Evolutionary conservation across 2,113 vertebrate species (phyloP), one percentile per base, ranked within the genome.

Genomic region (Rhinopomastus cyanomelas): DNA sequence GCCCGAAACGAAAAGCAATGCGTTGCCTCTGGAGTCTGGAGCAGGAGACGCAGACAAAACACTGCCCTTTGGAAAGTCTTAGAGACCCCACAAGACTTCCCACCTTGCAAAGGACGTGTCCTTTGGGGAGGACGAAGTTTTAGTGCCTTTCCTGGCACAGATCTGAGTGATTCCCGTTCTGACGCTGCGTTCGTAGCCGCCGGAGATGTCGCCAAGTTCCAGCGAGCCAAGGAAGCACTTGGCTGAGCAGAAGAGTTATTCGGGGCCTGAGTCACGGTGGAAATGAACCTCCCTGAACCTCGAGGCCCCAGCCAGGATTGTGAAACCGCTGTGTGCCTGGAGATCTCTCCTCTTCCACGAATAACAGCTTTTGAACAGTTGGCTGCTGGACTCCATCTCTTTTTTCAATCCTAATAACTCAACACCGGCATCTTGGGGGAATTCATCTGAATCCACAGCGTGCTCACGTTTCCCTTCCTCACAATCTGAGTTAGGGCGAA

Each of bases 381-480:
- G 83, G 59, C 81, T 93, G 82, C 79, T 73, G 77, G 86, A 90
- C 93, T 94, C 42, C 52, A 36, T 94, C 44, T 86, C 89, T 87
- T 87, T 49, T 48, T 78, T n/a, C n/a, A n/a, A n/a, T 87, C 74
- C 62, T 86, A 32, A 37, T 88, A 74, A 69, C 74, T 76, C 84
- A 79, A 34, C 74, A 92, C 60, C 73, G 75, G 76, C 42, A 67
- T 88, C 90, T 94, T 87, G 74, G 74, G 86, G 75, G 82, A 90
- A 90, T 95, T 93, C 76, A 29, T 92, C 84, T 90, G 90, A 85
- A 85, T 92, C 78, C 78, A 71, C 72, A 90, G 66, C 67, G 85
- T 56, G 56, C 60, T 93, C 49, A 17, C 87, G 56, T 88, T 94
- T 90, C 86, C 78, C 29, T 81, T 94, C 1, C 0, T 93, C 72